phyloP scores from a whole-genome alignment of 2,113 vertebrate species.

The Galbula dea region DNA sequence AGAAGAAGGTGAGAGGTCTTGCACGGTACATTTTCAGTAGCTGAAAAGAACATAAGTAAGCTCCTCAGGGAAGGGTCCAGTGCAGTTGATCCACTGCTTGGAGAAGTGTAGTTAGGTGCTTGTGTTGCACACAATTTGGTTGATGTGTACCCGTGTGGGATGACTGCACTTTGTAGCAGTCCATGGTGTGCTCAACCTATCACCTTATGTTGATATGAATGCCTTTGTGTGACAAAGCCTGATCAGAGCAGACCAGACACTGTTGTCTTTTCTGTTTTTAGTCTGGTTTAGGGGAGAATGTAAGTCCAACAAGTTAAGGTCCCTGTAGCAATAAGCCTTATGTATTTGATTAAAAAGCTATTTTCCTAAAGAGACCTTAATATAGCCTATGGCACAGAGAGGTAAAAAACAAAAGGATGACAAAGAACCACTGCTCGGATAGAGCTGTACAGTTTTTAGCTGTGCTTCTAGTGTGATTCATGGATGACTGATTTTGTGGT shows the following conservation, averaged over 20 bases:
- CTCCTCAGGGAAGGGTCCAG: neutral
- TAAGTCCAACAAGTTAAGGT: neutral
- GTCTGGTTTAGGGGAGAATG: neutral
- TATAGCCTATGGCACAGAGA: neutral
- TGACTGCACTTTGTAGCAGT: neutral
- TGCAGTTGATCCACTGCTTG: neutral
- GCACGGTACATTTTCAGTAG: neutral
- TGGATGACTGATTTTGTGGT: neutral
- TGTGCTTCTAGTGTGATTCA: neutral
- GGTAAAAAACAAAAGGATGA: neutral
- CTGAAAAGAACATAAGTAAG: neutral
- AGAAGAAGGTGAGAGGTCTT: neutral
- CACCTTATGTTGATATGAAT: neutral
- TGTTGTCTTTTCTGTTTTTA: neutral
- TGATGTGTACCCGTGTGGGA: neutral
- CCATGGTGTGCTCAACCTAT: neutral
- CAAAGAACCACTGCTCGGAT: neutral
- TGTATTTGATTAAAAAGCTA: neutral
- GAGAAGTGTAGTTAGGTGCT: neutral
- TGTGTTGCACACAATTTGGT: neutral
- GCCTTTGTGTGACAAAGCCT: neutral
- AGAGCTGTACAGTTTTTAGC: neutral
- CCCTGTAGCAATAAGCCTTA: neutral
- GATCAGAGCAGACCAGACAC: neutral
- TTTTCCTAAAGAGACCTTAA: neutral